Percentiles rank a stretch among this genome's conserved stretches.
Conservation (phyloP, 1,140 invertebrate species). For the Chironomus tepperi region DNA sequence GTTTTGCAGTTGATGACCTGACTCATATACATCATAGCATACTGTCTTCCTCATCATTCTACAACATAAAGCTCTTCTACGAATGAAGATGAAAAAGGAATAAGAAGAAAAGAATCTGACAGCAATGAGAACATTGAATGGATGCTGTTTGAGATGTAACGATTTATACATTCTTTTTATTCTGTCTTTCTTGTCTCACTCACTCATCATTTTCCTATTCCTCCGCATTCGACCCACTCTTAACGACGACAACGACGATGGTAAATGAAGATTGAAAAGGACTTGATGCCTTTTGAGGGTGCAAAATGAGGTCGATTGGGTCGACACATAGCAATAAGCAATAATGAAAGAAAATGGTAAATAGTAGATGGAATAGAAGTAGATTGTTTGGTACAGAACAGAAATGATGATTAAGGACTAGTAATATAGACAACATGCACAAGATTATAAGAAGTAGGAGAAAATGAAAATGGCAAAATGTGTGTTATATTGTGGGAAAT, state of each 20-base stretch:
- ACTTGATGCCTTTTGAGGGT: constrained; percentile 11
- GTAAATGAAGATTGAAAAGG: constrained; percentile 13
- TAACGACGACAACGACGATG: background rate
- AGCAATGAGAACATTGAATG: background rate
- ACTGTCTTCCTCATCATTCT: no score
- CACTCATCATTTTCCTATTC: background rate
- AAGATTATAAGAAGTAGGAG: background rate
- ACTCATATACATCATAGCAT: background rate
- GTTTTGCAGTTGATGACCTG: constrained; percentile 1
- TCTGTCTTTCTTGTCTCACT: background rate
- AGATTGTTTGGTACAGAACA: background rate
- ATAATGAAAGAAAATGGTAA: background rate
- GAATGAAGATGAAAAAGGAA: no score
- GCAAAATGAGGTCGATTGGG: constrained; percentile 5
- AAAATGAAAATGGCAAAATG: background rate
- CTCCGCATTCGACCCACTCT: background rate
- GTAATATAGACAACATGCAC: background rate
- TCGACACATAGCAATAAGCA: constrained; percentile 1
- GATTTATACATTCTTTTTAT: background rate
- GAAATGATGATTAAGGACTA: constrained; percentile 13
- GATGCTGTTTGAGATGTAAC: constrained; percentile 1
- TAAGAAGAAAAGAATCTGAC: no score
- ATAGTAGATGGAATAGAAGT: background rate
- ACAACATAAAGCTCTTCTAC: no score
- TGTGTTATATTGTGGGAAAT: background rate